Evolutionary conservation across 2,888 invertebrate species (phyloP).

Genomic region (Rhabditoides inermis): DNA sequence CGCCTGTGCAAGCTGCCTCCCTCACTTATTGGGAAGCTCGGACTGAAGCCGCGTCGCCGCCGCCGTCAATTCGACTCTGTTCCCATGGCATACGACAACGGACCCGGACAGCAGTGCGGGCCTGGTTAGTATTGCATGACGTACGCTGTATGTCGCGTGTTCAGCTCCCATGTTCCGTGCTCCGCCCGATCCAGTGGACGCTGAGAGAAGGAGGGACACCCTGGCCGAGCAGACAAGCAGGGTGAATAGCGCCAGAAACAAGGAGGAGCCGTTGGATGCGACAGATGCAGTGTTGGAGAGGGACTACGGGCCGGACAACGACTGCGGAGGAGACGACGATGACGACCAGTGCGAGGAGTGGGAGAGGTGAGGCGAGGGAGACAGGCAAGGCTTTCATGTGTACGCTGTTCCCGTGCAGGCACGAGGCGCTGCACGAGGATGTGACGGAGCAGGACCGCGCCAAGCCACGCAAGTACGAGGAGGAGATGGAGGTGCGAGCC

Average conservation of each 20-base stretch:
- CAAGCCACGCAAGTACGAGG: constrained; percentile 31
- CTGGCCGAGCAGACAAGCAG: no score
- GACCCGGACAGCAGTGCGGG: no score
- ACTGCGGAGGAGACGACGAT: constrained; percentile 26
- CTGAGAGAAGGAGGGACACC: no score
- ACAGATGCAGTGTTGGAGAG: constrained; percentile 13
- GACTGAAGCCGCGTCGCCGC: constrained; percentile 17
- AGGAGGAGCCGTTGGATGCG: constrained; percentile 12
- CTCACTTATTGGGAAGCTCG: constrained; percentile 41
- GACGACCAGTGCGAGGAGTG: constrained; percentile 37
- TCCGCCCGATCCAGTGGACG: no score
- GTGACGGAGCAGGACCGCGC: constrained; percentile 54
- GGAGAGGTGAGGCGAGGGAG: constrained; percentile 22
- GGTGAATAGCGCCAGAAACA: constrained; percentile 1
- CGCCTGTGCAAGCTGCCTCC: constrained; percentile 53
- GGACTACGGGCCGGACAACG: constrained; percentile 17
- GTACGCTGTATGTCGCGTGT: no score
- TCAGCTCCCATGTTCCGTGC: no score
- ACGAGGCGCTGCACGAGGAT: constrained; percentile 56
- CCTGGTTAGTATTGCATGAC: no score
- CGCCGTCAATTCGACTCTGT: constrained; percentile 26
- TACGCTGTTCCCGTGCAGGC: constrained; percentile 43
- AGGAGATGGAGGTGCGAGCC: constrained; percentile 28
- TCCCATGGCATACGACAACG: constrained; percentile 22
- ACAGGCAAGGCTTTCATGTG: background rate